These are phyloP conservation scores for Euleptes europaea DNA, from an alignment of 2,113 vertebrate species.

Conservation along the genomic window DNA sequence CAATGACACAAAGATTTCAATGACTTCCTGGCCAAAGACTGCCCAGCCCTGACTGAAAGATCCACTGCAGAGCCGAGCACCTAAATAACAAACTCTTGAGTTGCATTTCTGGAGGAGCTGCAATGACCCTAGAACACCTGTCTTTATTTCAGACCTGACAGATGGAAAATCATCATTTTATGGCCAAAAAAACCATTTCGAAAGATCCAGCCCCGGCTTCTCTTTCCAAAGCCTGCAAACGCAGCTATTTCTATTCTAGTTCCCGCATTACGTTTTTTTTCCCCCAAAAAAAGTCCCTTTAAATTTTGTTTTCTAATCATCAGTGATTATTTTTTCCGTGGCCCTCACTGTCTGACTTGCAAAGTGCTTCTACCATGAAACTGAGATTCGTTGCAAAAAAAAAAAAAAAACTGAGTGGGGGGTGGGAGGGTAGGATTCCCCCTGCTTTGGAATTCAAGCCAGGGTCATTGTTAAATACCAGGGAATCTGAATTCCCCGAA, in stretches of 20 bases:
- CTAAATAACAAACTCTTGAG: background rate
- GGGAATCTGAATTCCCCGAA: conserved; percentile 22
- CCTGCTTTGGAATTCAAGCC: conserved; percentile 19
- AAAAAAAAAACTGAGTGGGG: background rate
- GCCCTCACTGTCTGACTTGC: conserved; percentile 20
- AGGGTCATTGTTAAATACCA: conserved; percentile 17
- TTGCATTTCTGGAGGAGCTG: background rate
- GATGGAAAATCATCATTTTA: background rate
- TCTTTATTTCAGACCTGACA: background rate
- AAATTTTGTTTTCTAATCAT: background rate
- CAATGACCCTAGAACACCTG: background rate
- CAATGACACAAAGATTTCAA: conserved; percentile 15
- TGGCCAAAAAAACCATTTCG: background rate
- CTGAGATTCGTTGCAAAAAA: background rate
- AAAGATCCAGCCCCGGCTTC: background rate
- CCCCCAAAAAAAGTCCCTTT: background rate
- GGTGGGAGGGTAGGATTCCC: conserved; percentile 4
- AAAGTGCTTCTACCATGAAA: conserved; percentile 7
- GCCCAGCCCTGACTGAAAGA: fast-evolving
- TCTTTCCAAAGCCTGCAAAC: conserved; percentile 8
- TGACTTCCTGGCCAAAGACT: background rate
- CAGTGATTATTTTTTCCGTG: conserved; percentile 31
- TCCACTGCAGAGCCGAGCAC: background rate
- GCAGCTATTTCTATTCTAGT: background rate
- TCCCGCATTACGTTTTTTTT: background rate